phyloP scores from a whole-genome alignment of 2,888 invertebrate genomes.

The Poecilus cupreus region DNA sequence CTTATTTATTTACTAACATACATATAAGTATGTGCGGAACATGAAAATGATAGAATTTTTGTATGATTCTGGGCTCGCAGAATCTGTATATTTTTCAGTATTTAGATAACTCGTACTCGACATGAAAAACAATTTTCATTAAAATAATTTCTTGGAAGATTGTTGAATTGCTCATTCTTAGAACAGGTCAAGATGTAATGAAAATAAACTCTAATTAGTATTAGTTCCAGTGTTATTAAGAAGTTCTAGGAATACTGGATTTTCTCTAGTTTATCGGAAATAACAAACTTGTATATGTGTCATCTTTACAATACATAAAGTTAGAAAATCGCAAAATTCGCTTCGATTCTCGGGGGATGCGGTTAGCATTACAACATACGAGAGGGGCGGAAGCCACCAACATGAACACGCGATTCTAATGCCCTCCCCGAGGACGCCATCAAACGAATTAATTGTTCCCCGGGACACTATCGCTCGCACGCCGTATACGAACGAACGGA shows the following conservation, averaged over 20 bases:
- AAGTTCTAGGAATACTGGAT: neutral
- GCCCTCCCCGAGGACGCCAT: neutral
- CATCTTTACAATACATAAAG: too few relatives aligned
- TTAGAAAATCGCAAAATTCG: neutral
- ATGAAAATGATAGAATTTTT: too few relatives aligned
- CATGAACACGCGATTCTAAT: slow-evolving; percentile 6
- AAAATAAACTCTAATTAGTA: neutral
- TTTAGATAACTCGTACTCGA: too few relatives aligned
- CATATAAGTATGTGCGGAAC: too few relatives aligned
- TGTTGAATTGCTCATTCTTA: too few relatives aligned
- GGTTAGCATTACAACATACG: neutral
- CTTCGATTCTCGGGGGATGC: neutral
- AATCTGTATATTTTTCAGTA: too few relatives aligned
- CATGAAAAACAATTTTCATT: too few relatives aligned
- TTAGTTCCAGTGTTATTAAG: neutral
- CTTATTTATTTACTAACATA: too few relatives aligned
- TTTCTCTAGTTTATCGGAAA: too few relatives aligned
- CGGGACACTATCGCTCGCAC: neutral
- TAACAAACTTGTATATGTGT: too few relatives aligned
- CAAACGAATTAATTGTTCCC: slow-evolving; percentile 6
- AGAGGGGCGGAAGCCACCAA: neutral
- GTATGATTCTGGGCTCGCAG: too few relatives aligned
- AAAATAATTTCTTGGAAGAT: too few relatives aligned
- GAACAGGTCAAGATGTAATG: neutral
- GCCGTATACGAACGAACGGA: neutral